phyloP scores from a whole-genome alignment of 2,888 invertebrate species.

The Drosophila hamatofila region DNA sequence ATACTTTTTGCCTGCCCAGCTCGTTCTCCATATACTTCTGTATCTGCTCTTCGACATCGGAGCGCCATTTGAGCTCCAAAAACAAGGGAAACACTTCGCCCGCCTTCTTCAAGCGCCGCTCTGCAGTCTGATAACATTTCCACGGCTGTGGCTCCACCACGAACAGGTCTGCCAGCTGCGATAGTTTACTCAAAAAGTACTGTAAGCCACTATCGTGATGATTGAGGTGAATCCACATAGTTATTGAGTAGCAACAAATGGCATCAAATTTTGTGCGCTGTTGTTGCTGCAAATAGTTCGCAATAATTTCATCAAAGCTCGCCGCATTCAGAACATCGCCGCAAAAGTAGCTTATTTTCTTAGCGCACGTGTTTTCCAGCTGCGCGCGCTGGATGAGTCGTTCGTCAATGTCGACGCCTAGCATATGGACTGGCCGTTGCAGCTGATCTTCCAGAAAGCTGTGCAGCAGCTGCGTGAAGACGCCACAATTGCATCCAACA shows the following conservation, averaged over 20 bases:
- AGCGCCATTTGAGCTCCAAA: slow-evolving; percentile 87
- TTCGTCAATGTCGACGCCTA: slow-evolving; percentile 92
- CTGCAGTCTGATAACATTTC: slow-evolving; percentile 93
- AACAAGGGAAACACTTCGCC: slow-evolving; percentile 87
- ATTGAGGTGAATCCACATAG: slow-evolving; percentile 96
- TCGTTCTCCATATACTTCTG: slow-evolving; percentile 86
- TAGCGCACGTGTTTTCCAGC: slow-evolving; percentile 85
- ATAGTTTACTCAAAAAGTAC: slow-evolving; percentile 88
- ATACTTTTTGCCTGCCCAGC: slow-evolving; percentile 86
- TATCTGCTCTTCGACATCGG: slow-evolving; percentile 88
- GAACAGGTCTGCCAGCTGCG: slow-evolving; percentile 86
- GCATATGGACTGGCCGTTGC: slow-evolving; percentile 64
- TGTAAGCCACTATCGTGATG: slow-evolving; percentile 91
- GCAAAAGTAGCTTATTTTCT: slow-evolving; percentile 87
- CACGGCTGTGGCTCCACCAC: slow-evolving; percentile 94
- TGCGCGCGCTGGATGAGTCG: slow-evolving; percentile 89
- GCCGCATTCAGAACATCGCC: slow-evolving; percentile 87
- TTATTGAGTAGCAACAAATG: slow-evolving; percentile 92
- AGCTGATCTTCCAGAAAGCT: slow-evolving; percentile 53
- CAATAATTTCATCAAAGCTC: slow-evolving; percentile 83
- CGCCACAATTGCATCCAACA: slow-evolving; percentile 90
- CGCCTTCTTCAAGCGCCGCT: slow-evolving; percentile 89
- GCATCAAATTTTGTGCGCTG: slow-evolving; percentile 87
- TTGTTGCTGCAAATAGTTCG: slow-evolving; percentile 85
- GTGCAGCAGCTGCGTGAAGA: slow-evolving; percentile 87